Conservation (phyloP, 2,888 invertebrate genomes). For the Empis livida region DNA sequence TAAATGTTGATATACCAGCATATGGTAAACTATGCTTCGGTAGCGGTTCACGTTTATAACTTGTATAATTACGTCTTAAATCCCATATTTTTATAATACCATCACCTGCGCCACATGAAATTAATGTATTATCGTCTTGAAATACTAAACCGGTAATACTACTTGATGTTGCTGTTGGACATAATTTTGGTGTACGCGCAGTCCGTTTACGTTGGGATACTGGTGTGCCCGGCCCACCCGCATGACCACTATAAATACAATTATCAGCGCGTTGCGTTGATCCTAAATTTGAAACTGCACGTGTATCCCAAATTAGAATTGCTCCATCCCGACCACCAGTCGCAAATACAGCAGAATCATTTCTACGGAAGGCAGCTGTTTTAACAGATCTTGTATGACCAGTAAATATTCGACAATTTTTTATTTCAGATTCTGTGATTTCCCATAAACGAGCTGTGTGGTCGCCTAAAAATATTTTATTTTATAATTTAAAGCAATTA, state of each 20-base stretch:
- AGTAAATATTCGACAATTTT: conserved; percentile 45
- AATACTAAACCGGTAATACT: conserved; percentile 76
- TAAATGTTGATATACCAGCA: conserved; percentile 52
- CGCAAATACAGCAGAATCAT: conserved; percentile 64
- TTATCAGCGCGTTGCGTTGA: conserved; percentile 52
- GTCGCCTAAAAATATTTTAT: conserved; percentile 44
- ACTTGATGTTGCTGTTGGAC: conserved; percentile 43
- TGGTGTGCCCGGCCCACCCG: conserved; percentile 38
- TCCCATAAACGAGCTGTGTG: conserved; percentile 74
- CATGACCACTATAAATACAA: conserved; percentile 42
- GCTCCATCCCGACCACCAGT: conserved; percentile 81
- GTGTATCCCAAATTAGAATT: conserved; percentile 73
- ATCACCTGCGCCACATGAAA: conserved; percentile 80
- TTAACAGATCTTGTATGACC: conserved; percentile 74
- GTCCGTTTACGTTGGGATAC: conserved; percentile 38
- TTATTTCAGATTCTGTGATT: conserved; percentile 41
- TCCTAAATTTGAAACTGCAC: conserved; percentile 38
- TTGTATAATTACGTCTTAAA: conserved; percentile 63
- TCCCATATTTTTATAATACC: conserved; percentile 83
- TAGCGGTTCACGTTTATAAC: conserved; percentile 51
- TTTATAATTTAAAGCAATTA: neutral
- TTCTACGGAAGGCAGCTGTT: conserved; percentile 59
- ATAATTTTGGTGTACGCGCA: conserved; percentile 33
- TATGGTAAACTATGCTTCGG: conserved; percentile 63
- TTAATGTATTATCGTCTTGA: conserved; percentile 62